Percentiles rank a stretch among this genome's conserved stretches.
Evolutionary conservation across 2,888 invertebrate genomes (phyloP).

Genomic region (Mechanitis messenoides): DNA sequence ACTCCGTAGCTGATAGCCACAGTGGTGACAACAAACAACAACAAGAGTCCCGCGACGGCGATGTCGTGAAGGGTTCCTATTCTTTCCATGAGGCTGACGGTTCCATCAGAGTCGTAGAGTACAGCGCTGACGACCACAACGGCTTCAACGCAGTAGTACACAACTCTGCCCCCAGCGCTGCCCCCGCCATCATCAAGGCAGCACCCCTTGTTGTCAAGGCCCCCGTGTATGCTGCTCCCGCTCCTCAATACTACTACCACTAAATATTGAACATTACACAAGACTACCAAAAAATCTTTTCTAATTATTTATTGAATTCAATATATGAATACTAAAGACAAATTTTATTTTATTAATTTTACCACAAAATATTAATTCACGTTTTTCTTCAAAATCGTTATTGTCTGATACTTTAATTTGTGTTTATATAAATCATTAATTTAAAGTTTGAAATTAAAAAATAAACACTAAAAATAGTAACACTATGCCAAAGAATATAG

Average conservation of each 20-base stretch:
- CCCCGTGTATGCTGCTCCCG: slow-evolving; percentile 37
- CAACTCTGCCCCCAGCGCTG: slow-evolving; percentile 51
- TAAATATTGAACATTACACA: slow-evolving; percentile 7
- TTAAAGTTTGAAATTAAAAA: no score
- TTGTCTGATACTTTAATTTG: no score
- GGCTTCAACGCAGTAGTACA: slow-evolving; percentile 61
- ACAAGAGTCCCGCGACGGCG: slow-evolving; percentile 68
- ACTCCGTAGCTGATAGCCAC: slow-evolving; percentile 71
- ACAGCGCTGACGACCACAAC: slow-evolving; percentile 69
- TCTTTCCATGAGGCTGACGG: slow-evolving; percentile 70
- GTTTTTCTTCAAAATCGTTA: no score
- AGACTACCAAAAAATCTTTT: slow-evolving; percentile 1
- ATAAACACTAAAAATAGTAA: no score
- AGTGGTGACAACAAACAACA: slow-evolving; percentile 73
- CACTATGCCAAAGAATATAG: no score
- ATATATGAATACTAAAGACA: no score
- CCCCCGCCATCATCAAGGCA: slow-evolving; percentile 50
- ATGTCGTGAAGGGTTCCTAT: slow-evolving; percentile 69
- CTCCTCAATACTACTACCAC: slow-evolving; percentile 49
- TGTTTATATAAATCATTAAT: no score
- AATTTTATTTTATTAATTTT: no score
- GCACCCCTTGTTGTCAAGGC: slow-evolving; percentile 41
- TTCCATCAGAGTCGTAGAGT: slow-evolving; percentile 68
- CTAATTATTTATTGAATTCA: slow-evolving; percentile 1
- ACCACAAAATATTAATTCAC: no score